These are phyloP conservation scores for Gryllus longicercus DNA, from an alignment of 2,888 invertebrate species.

Conservation along the genomic window DNA sequence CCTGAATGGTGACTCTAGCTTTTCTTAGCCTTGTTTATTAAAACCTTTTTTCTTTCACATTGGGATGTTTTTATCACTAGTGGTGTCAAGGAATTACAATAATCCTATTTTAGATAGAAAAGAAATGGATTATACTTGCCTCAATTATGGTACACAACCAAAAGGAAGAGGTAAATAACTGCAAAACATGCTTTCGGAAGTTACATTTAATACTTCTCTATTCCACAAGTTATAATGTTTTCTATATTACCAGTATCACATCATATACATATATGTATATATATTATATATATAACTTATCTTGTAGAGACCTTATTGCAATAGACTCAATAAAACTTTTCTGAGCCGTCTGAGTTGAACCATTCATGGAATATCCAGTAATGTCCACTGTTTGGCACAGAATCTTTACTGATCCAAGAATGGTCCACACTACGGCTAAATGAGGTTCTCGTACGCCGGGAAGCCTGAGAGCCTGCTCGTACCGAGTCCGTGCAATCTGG, in stretches of 20 bases:
- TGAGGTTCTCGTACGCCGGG: constrained; percentile 21
- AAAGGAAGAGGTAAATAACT: background rate
- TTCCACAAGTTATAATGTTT: constrained; percentile 37
- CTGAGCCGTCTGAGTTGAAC: constrained; percentile 32
- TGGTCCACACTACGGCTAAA: constrained; percentile 33
- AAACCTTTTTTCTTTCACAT: too few species aligned
- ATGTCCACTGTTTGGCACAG: background rate
- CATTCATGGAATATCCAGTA: constrained; percentile 34
- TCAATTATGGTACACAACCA: too few species aligned
- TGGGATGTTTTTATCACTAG: too few species aligned
- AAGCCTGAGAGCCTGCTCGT: constrained; percentile 29
- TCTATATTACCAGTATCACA: constrained; percentile 36
- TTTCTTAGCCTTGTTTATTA: too few species aligned
- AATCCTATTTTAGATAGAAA: too few species aligned
- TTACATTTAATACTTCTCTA: constrained; percentile 38
- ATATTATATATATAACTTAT: constrained; percentile 28
- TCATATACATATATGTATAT: constrained; percentile 36
- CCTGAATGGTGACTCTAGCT: too few species aligned
- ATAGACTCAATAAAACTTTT: constrained; percentile 36
- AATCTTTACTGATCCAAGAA: constrained; percentile 32
- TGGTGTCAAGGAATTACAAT: too few species aligned
- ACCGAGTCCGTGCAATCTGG: constrained; percentile 35
- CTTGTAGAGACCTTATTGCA: constrained; percentile 36
- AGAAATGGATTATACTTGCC: too few species aligned
- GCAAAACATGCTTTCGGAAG: constrained; percentile 30